Base-by-base conservation (phyloP, 2,797 vertebrate genomes). In the Oryzias sinensis region DNA sequence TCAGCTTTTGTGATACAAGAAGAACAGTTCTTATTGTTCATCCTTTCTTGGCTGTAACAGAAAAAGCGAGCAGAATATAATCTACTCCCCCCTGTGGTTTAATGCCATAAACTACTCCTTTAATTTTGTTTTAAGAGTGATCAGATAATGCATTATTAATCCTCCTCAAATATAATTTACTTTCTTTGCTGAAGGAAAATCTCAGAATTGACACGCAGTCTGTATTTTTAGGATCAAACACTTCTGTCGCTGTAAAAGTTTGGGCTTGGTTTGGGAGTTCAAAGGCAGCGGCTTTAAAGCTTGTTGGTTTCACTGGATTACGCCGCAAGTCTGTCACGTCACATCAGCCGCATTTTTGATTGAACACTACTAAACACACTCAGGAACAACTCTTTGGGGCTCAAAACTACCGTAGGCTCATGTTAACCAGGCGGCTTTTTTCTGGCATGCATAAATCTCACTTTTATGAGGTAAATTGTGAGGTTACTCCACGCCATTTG, bases 1-100 rank as follows among this genome's bases (percentile, higher is more conserved):
- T 65, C 54, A 62, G 62, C 48, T 43, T 67, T 73, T 61, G 52
- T 74, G 53, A 46, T 48, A 44, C 49, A 46, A 47, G 14, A 24
- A 41, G 9, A 37, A 37, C 11, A 37, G 33, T 13, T 37, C 9
- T 11, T 37, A 37, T 37, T 37, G 33, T 37, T 37, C 33, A 37
- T 37, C 33, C 33, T 37, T 9, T 37, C 3, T 37, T 11, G 11
- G 33, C 33, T 37, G 33, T 37, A 37, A 37, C 33, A 37, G 33
- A 37, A 13, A 37, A 37, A 37, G 33, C 33, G 13, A 9, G 33
- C 33, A 1, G 33, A 13, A 37, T 37, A 37, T 9, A 37, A 37
- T 37, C 33, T 37, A 37, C 33, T 37, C 33, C 33, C 33, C 33
- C 11, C 33, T 37, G 33, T 37, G 33, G 3, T 37, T 37, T 37